Conservation (phyloP, 1,140 invertebrate species). For the Sycophila sp. region DNA sequence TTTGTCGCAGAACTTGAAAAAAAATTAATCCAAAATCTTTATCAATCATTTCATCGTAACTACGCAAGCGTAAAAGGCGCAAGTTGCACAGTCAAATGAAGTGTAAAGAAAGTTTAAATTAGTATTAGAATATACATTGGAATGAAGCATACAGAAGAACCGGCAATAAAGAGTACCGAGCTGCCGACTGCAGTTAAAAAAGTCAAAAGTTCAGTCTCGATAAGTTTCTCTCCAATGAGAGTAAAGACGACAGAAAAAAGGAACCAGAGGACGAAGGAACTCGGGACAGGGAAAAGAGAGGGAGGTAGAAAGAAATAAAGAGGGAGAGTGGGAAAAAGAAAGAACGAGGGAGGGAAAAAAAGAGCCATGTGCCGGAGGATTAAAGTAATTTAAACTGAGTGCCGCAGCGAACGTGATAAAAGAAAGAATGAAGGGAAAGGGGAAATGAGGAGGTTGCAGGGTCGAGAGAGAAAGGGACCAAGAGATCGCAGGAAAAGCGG, state of each 20-base stretch:
- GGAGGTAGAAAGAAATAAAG: too few species aligned
- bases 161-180: background rate
- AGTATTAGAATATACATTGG: background rate
- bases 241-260: conserved; percentile 5
- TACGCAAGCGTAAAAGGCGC: too few species aligned
- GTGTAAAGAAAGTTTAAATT: background rate
- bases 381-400: conserved; percentile 30
- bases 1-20: too few species aligned
- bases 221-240: background rate
- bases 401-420: background rate
- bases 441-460: background rate
- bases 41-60: too few species aligned
- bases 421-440: background rate
- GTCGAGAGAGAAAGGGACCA: background rate
- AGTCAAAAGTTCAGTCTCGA: background rate
- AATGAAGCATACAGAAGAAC: background rate
- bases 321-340: too few species aligned
- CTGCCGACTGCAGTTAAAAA: background rate
- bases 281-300: too few species aligned
- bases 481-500: too few species aligned
- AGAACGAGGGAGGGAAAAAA: too few species aligned
- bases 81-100: too few species aligned
- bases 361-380: background rate
- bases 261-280: too few species aligned
- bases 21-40: too few species aligned